Percentiles rank a stretch among this genome's conserved stretches.
Conservation (phyloP, 2,113 vertebrate species). For the cat (Felis catus) region F.catus_Fca126_mat1.0 CM031417.1:49315001-49315500, state of each 20-base stretch:
- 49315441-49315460: too few species aligned
- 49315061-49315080: neutral
- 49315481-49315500: too few species aligned
- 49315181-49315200: neutral
- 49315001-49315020: neutral
- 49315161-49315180: neutral
- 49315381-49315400: too few species aligned
- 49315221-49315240: neutral
- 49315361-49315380: too few species aligned
- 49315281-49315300: neutral
- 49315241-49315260: neutral
- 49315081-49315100: neutral
- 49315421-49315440: too few species aligned
- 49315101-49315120: neutral
- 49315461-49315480: too few species aligned
- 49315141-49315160: neutral
- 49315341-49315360: too few species aligned
- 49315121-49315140: neutral
- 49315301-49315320: neutral
- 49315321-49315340: neutral
- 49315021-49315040: neutral
- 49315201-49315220: neutral
- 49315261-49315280: neutral
- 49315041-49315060: neutral
- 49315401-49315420: too few species aligned